These are phyloP conservation scores for Phymatocera aterrima DNA, from an alignment of 2,888 invertebrate species.

Conservation along the genomic window DNA sequence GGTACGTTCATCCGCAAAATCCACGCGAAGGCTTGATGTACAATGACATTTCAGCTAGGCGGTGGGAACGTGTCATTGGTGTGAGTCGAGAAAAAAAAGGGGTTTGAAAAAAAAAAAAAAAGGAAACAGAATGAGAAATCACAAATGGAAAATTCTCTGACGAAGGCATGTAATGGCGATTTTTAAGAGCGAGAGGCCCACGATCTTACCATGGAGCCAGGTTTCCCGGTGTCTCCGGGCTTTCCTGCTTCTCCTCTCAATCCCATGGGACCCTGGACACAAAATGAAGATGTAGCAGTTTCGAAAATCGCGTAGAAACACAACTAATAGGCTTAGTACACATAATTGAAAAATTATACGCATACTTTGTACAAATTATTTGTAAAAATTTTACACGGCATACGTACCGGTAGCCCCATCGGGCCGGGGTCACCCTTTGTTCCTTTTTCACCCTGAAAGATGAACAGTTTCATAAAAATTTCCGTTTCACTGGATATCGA, in stretches of 20 bases:
- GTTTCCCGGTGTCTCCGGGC: conserved; percentile 84
- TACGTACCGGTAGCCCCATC: conserved; percentile 96
- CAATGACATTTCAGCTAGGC: conserved; percentile 30
- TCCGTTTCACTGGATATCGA: neutral
- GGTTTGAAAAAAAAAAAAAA: neutral
- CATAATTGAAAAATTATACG: no score
- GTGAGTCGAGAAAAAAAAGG: conserved; percentile 6
- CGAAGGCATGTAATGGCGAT: conserved; percentile 68
- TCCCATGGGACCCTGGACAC: conserved; percentile 86
- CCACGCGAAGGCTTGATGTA: conserved; percentile 18
- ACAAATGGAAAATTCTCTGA: conserved; percentile 61
- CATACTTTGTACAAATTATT: no score
- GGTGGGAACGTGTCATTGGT: conserved; percentile 42
- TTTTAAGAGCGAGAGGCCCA: conserved; percentile 71
- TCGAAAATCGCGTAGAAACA: no score
- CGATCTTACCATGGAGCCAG: conserved; percentile 87
- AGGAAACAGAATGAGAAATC: neutral
- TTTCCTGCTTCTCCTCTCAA: conserved; percentile 86
- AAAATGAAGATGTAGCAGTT: neutral
- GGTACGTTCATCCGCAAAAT: neutral
- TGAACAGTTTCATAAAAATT: conserved; percentile 48
- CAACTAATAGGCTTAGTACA: no score
- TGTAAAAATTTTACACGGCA: conserved; percentile 36
- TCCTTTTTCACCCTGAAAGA: conserved; percentile 87
- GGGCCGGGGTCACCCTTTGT: conserved; percentile 92